phyloP scores from a whole-genome alignment of 1,140 invertebrate genomes.

The Heliconius nattereri region DNA sequence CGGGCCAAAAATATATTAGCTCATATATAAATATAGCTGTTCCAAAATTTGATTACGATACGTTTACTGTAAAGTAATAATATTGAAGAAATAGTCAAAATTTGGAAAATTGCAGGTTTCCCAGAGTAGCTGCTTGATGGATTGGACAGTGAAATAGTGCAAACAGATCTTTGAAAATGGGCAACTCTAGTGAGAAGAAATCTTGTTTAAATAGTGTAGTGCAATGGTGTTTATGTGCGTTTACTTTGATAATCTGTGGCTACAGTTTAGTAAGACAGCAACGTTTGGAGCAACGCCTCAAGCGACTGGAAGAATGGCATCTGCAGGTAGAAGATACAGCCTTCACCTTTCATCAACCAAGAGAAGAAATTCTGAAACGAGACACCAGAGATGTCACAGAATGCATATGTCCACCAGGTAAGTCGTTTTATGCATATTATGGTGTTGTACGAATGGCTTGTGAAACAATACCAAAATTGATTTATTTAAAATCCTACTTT shows the following conservation, averaged over 20 bases:
- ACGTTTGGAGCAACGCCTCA: conserved; percentile 59
- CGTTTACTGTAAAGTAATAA: neutral
- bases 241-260: conserved; percentile 59
- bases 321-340: conserved; percentile 45
- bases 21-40: neutral
- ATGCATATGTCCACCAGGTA: conserved; percentile 73
- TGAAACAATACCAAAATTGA: neutral
- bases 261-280: conserved; percentile 64
- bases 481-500: neutral
- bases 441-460: neutral
- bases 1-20: conserved; percentile 31
- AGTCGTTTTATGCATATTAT: conserved; percentile 31
- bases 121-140: conserved; percentile 30
- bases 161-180: conserved; percentile 38
- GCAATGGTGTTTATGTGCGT: conserved; percentile 67
- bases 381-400: conserved; percentile 62
- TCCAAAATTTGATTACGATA: neutral
- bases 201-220: conserved; percentile 60
- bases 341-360: conserved; percentile 29
- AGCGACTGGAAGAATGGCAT: conserved; percentile 58
- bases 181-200: conserved; percentile 47
- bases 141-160: conserved; percentile 42
- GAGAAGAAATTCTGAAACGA: conserved; percentile 46
- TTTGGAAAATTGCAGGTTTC: neutral
- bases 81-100: neutral